These are phyloP conservation scores for Popillia japonica DNA, from an alignment of 1,140 invertebrate species.

Conservation along the genomic window DNA sequence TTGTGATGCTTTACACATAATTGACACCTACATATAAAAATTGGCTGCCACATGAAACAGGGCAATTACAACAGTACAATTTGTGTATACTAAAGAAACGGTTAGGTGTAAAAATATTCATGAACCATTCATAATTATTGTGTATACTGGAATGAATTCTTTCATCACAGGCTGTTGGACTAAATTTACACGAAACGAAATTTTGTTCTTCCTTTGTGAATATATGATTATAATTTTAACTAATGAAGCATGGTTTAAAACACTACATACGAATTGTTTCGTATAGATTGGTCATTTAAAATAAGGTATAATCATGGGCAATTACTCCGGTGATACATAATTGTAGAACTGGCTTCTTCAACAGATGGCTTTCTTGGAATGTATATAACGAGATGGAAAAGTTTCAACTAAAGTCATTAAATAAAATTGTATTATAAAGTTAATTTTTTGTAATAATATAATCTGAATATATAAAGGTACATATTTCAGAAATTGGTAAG, in stretches of 20 bases:
- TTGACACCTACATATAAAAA: constrained; percentile 7
- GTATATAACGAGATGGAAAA: background rate
- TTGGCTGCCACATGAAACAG: background rate
- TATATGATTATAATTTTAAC: background rate
- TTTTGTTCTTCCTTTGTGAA: background rate
- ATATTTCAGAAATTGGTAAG: no score
- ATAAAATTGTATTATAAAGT: no score
- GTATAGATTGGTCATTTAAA: background rate
- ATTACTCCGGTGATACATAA: constrained; percentile 20
- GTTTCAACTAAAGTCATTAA: background rate
- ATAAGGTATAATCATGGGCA: background rate
- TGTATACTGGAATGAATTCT: background rate
- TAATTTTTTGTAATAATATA: no score
- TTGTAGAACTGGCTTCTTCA: background rate
- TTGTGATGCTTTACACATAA: background rate
- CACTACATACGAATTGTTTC: background rate
- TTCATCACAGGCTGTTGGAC: background rate
- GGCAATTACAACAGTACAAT: constrained; percentile 10
- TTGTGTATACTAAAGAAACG: constrained; percentile 3
- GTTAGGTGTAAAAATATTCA: constrained; percentile 35
- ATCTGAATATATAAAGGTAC: no score
- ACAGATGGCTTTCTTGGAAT: background rate
- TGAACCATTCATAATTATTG: background rate
- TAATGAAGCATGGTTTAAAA: constrained; percentile 22
- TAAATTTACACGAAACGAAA: background rate